phyloP scores from a whole-genome alignment of 2,888 invertebrate species.

The Congeria kusceri region DNA sequence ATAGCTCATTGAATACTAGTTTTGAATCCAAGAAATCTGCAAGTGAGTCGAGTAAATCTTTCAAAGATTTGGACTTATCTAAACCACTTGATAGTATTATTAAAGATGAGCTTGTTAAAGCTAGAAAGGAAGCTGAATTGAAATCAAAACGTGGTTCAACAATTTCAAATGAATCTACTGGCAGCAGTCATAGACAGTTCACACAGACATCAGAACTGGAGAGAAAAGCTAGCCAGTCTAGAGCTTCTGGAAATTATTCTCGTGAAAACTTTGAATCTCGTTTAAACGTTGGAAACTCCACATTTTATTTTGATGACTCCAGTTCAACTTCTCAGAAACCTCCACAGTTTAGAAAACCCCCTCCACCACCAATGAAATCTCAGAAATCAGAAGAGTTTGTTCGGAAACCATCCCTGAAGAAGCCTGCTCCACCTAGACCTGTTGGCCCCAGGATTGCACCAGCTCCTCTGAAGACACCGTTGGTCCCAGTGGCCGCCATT shows the following conservation, averaged over 20 bases:
- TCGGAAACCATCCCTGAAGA: conserved; percentile 67
- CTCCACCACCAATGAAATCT: conserved; percentile 55
- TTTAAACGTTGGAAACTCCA: conserved; percentile 61
- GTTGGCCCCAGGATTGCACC: conserved; percentile 74
- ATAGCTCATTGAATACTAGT: conserved; percentile 29
- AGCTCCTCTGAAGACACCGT: conserved; percentile 70
- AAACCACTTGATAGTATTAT: conserved; percentile 68
- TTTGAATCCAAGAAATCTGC: conserved; percentile 6
- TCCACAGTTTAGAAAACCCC: conserved; percentile 63
- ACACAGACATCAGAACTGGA: background rate
- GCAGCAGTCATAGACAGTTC: background rate
- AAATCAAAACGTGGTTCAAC: conserved; percentile 45
- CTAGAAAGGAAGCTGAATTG: conserved; percentile 58
- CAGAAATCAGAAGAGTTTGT: conserved; percentile 47
- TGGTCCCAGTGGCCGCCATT: conserved; percentile 48
- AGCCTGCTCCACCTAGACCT: conserved; percentile 79
- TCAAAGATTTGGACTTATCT: conserved; percentile 58
- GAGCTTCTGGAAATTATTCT: conserved; percentile 41
- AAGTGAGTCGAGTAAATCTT: conserved; percentile 45
- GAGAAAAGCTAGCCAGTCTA: background rate
- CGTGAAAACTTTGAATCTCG: conserved; percentile 44
- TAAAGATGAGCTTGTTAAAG: conserved; percentile 62
- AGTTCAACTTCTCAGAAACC: conserved; percentile 16
- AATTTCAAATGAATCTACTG: conserved; percentile 10
- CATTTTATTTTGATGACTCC: conserved; percentile 59